These are phyloP conservation scores for Harpalus rubripes DNA, from an alignment of 2,888 invertebrate species.

Conservation along the genomic window DNA sequence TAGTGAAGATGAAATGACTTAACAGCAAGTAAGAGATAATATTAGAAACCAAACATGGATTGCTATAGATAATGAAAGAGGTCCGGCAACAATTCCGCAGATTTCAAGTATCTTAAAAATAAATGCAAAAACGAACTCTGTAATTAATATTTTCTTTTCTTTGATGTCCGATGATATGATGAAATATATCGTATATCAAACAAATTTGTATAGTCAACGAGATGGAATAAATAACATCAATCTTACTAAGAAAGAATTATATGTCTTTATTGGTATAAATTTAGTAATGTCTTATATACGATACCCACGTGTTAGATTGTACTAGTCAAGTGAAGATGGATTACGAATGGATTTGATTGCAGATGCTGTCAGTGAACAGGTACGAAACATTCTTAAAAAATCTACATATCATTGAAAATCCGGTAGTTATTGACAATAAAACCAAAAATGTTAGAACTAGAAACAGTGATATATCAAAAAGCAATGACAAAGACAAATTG, in stretches of 20 bases:
- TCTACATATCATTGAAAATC: constrained; percentile 48
- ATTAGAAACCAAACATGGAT: constrained; percentile 22
- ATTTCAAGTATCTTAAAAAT: constrained; percentile 7
- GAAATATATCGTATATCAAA: constrained; percentile 23
- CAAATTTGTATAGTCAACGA: constrained; percentile 14
- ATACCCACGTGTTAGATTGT: constrained; percentile 15
- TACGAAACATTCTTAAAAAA: background rate
- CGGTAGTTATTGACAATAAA: background rate
- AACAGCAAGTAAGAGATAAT: constrained; percentile 2
- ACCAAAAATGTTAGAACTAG: background rate
- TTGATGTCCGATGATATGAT: constrained; percentile 18
- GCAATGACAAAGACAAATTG: constrained; percentile 39
- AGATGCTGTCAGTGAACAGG: too few relatives aligned
- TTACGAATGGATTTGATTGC: too few relatives aligned
- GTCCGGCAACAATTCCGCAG: constrained; percentile 36
- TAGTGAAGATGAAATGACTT: constrained; percentile 41
- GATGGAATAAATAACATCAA: constrained; percentile 2
- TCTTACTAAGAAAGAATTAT: constrained; percentile 29
- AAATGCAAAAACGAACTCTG: background rate
- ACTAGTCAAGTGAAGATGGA: constrained; percentile 13
- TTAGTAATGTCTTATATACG: constrained; percentile 31
- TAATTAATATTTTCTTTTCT: constrained; percentile 25
- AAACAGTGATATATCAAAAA: background rate
- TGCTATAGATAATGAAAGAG: constrained; percentile 9
- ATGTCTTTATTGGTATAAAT: constrained; percentile 35